phyloP scores from a whole-genome alignment of 2,797 vertebrate species.

The Sarcoramphus papa region DNA sequence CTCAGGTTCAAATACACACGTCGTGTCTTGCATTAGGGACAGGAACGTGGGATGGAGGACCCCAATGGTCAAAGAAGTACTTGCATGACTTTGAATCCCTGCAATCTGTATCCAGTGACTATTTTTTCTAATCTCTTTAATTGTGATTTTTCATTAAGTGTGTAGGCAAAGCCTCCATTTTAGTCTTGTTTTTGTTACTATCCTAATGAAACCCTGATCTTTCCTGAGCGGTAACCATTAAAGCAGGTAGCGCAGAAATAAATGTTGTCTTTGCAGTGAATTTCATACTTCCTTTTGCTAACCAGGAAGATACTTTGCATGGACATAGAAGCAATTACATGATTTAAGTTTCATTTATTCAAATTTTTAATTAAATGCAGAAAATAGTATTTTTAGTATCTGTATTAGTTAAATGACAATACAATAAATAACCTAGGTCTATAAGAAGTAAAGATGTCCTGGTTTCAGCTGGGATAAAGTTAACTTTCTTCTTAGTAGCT shows the following conservation, averaged over 20 bases:
- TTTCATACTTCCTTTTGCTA: not conserved
- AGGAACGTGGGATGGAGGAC: not conserved
- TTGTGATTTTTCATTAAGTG: not conserved
- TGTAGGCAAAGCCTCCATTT: not conserved
- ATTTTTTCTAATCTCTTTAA: not conserved
- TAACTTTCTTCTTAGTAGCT: too few relatives aligned
- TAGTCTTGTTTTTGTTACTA: not conserved
- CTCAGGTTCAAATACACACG: not conserved
- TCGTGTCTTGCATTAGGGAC: not conserved
- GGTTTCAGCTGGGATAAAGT: too few relatives aligned
- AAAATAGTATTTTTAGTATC: not conserved
- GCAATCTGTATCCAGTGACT: not conserved
- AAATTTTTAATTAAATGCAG: not conserved
- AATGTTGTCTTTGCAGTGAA: not conserved
- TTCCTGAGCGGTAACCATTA: not conserved
- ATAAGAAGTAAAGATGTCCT: not conserved
- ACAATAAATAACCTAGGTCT: not conserved
- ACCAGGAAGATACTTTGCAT: not conserved
- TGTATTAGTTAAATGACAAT: not conserved
- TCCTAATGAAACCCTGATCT: not conserved
- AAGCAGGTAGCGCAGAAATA: not conserved
- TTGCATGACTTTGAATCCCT: not conserved
- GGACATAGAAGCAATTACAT: not conserved
- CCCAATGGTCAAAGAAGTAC: not conserved
- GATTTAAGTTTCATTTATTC: not conserved